Evolutionary conservation across 2,888 invertebrate genomes (phyloP), one percentile per base, ranked within the genome.

Genomic region (Meiosimyza decipiens): DNA sequence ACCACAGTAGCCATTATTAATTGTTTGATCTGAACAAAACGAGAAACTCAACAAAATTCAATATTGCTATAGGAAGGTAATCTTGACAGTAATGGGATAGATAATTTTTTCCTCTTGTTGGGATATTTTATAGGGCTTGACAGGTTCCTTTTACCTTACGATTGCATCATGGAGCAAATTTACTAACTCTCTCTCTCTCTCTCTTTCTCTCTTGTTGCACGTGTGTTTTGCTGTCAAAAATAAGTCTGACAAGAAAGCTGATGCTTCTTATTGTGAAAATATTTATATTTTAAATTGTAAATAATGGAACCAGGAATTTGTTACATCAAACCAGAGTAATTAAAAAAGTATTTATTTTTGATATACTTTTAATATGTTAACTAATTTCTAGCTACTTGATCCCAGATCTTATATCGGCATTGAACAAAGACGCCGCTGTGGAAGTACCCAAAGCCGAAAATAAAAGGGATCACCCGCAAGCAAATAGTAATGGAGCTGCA

Each of bases 251-350:
- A 15, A 5, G 9, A 13, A 13, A 22, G 55, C 22, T 57, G 57
- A 57, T 55, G 55, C 55, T 22, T 12, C 22, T 55, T 55, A 28
- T 28, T 4, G 4, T 4, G 28, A 4, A 28, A 28, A 28, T 28
- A 28, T 28, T 28, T 28, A 28, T 2, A 28, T 9, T 22, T 28
- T 28, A 64, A 64, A 22, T 54, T 65, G 47, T 71, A 64, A 54
- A 28, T 76, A 71, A 86, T 86, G 86, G 86, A 86, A 75, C 77
- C 82, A 16, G 86, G 86, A 15, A 86, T 86, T 79, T 87, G 86
- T 69, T 86, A 83, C 62, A 86, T 87, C 66, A 87, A 87, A 75
- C 75, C 80, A 63, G 80, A 85, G 84, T 86, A 75, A 79, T 81
- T 76, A 54, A 67, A 12, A 33, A 18, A 54, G 22, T 11, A 9